Evolutionary conservation across 2,797 vertebrate genomes (phyloP), one percentile per base, ranked within the genome.

Genomic region (Clarias laeviceps): DNA sequence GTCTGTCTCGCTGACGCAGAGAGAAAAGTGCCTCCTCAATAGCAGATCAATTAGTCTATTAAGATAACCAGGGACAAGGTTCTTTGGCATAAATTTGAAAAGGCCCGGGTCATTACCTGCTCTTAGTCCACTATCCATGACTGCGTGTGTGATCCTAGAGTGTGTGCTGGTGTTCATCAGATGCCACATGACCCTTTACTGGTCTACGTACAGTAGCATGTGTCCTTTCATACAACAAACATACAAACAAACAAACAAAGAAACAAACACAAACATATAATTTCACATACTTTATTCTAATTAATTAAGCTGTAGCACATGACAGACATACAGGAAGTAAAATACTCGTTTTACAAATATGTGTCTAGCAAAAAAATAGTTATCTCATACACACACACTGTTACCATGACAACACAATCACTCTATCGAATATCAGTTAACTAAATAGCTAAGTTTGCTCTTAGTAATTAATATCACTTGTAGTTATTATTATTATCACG

Each of bases 11-110:
- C 90, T 93, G 94, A 94, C 94, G 93, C 94, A 93, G 92, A 93
- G 92, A 94, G 94, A 93, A 94, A 93, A 88, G 92, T 88, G 91
- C 89, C 91, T 94, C 93, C 93, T 95, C 94, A 92, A 94, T 94
- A 94, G 92, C 91, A 90, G 94, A 95, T 95, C 95, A 95, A 95
- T 96, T 94, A 93, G 93, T 94, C 94, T 94, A 93, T 95, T 94
- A 92, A 94, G 94, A 95, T 95, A 95, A 93, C 92, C 89, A 83
- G 91, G 92, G 92, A 94, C 93, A 94, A 80, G 92, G 92, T 91
- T 93, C 91, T 89, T 83, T 82, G 89, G 89, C 92, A 93, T 86
- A 88, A 84, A 76, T 86, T 88, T 88, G 86, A 90, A 91, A 88
- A 86, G 82, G 40, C 76, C 80, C 81, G 84, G 68, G 78, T 82